Base-by-base conservation (phyloP, 2,113 vertebrate genomes). In the Dipodomys stephensi region DNA sequence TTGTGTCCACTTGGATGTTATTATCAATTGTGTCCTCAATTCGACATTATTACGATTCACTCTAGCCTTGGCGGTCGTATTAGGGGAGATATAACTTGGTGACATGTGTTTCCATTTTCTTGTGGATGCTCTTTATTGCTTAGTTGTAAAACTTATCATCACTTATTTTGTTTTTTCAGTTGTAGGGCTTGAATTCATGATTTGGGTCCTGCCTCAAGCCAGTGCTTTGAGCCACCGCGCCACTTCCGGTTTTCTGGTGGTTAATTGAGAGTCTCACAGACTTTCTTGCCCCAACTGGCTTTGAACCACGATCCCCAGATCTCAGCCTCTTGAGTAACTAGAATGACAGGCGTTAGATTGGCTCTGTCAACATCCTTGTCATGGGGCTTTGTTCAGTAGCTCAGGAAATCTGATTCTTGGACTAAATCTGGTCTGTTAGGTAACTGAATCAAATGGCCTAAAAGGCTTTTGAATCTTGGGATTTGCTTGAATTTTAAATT, bases 401-500 rank as follows among this genome's bases (percentile, higher is more conserved):
- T 57, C 22, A 67, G 46, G n/a, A 80, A 35, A 39, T 32, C 35
- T 60, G 64, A 87, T 44, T 81, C 49, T 83, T 13, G 6, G 32
- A 65, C 23, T 67, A 64, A 0, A 57, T 6, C n/a, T 73, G 20
- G 9, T 92, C 11, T 74, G 4, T 3, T 18, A 27, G 23, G 20
- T 15, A 11, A 53, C 16, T 60, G 77, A 83, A 39, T 6, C 12
- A 78, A 53, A 62, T 60, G 53, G 72, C 19, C 25, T 28, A 74
- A 80, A 80, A 23, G 20, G 27, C 3, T 30, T 89, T 73, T 82
- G 77, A 87, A 81, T 76, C 15, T 53, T n/a, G 12, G 49, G 7
- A 84, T 88, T 88, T 80, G 28, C 77, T 25, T 44, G 30, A 79
- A 76, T 39, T 90, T 39, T 69, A 71, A 76, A 88, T 74, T 87